These are phyloP conservation scores for Rana temporaria DNA, from an alignment of 2,113 vertebrate genomes.

Conservation along the genomic window DNA sequence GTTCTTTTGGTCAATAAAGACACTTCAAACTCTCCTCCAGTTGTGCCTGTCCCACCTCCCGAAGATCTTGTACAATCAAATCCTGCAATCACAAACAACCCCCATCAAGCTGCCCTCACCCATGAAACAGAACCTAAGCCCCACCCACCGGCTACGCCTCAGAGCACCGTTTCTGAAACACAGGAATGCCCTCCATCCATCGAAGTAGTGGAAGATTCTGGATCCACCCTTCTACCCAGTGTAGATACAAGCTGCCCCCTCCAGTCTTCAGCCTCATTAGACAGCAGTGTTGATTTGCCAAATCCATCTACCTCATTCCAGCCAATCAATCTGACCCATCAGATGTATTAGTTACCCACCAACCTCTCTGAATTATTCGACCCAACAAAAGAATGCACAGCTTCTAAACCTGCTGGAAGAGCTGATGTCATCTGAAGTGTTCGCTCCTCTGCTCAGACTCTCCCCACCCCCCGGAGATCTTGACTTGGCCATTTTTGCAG, in stretches of 20 bases:
- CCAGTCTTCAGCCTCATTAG: constrained; percentile 92
- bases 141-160: constrained; percentile 61
- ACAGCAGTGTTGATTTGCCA: constrained; percentile 80
- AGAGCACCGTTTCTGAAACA: constrained; percentile 58
- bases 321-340: constrained; percentile 87
- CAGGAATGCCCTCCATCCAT: background rate
- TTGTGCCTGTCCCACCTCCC: constrained; percentile 94
- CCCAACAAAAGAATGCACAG: constrained; percentile 80
- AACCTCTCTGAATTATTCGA: constrained; percentile 98
- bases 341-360: constrained; percentile 93
- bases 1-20: constrained; percentile 97
- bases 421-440: constrained; percentile 84
- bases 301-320: constrained; percentile 84
- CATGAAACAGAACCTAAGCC: constrained; percentile 66
- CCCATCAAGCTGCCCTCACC: constrained; percentile 59
- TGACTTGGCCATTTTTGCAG: constrained; percentile 70
- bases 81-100: constrained; percentile 68
- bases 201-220: background rate
- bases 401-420: too few species aligned
- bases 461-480: constrained; percentile 95
- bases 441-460: constrained; percentile 93
- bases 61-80: constrained; percentile 91
- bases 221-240: background rate
- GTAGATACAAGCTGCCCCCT: constrained; percentile 81
- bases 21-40: constrained; percentile 88